Evolutionary conservation across 2,113 vertebrate species (phyloP).

Genomic region (Dissostichus mawsoni): DNA sequence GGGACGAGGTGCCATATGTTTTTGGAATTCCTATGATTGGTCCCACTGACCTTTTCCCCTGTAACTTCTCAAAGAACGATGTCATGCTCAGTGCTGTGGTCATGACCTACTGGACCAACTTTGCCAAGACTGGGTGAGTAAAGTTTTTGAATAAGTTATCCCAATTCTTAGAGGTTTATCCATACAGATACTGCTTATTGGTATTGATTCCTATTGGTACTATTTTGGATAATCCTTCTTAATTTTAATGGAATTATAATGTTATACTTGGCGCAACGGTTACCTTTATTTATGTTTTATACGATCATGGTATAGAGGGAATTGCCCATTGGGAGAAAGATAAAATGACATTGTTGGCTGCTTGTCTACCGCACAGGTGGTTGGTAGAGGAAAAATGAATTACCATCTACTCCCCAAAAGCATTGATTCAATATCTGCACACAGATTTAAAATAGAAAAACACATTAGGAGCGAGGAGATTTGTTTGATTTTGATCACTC

Average conservation of each 20-base stretch:
- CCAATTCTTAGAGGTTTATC: not conserved
- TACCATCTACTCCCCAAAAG: not conserved
- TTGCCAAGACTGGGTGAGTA: slow-evolving; percentile 98
- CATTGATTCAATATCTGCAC: not conserved
- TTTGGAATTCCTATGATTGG: slow-evolving; percentile 99
- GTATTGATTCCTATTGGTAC: not conserved
- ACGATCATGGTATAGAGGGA: not conserved
- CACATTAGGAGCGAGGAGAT: no score
- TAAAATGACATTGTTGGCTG: not conserved
- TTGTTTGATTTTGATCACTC: not conserved
- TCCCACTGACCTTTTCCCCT: slow-evolving; percentile 97
- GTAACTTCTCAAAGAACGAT: slow-evolving; percentile 99
- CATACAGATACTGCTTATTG: not conserved
- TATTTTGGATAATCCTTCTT: not conserved
- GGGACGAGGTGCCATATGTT: slow-evolving; percentile 98
- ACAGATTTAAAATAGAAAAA: not conserved
- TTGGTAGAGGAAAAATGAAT: not conserved
- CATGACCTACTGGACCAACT: slow-evolving; percentile 99
- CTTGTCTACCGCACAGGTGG: not conserved
- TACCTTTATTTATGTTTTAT: not conserved
- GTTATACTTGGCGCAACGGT: not conserved
- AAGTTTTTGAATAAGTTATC: not conserved
- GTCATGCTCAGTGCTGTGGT: slow-evolving; percentile 98
- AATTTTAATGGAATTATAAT: not conserved
- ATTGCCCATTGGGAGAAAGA: not conserved